phyloP scores from a whole-genome alignment of 2,888 invertebrate genomes.

The Pyrrhosoma nymphula region DNA sequence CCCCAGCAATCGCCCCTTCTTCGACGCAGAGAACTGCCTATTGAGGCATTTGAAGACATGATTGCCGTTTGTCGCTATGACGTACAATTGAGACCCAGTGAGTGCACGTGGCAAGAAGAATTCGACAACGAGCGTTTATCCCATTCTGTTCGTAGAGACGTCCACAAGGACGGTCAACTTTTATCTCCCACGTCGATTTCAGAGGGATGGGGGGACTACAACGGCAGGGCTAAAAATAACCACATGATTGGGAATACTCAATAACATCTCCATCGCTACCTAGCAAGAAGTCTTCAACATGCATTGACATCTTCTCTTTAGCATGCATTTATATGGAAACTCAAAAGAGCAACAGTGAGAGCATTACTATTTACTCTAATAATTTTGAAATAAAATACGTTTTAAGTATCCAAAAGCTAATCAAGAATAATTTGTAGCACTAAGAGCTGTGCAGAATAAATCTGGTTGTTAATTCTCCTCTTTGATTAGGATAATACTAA shows the following conservation, averaged over 20 bases:
- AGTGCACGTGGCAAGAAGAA: constrained; percentile 40
- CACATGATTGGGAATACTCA: neutral
- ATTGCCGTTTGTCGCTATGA: constrained; percentile 63
- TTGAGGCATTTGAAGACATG: constrained; percentile 48
- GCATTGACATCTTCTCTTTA: too few relatives aligned
- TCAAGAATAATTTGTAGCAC: too few relatives aligned
- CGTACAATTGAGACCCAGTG: neutral
- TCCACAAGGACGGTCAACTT: neutral
- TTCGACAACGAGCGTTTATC: constrained; percentile 4
- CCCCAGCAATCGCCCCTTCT: neutral
- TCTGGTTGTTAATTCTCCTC: too few relatives aligned
- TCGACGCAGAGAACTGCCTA: neutral
- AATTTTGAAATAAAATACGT: too few relatives aligned
- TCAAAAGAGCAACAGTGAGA: too few relatives aligned
- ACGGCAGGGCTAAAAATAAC: neutral
- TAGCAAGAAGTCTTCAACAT: too few relatives aligned
- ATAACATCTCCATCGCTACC: neutral
- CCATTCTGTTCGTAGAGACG: constrained; percentile 7
- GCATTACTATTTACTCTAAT: too few relatives aligned
- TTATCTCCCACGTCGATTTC: neutral
- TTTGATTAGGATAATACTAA: too few relatives aligned
- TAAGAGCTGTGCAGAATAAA: too few relatives aligned
- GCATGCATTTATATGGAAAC: too few relatives aligned
- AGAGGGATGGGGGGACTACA: neutral
- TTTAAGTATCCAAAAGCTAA: too few relatives aligned